These are phyloP conservation scores for Umimayanthus kanabou DNA, from an alignment of 92 coral and sea anemone species.

Conservation along the genomic window DNA sequence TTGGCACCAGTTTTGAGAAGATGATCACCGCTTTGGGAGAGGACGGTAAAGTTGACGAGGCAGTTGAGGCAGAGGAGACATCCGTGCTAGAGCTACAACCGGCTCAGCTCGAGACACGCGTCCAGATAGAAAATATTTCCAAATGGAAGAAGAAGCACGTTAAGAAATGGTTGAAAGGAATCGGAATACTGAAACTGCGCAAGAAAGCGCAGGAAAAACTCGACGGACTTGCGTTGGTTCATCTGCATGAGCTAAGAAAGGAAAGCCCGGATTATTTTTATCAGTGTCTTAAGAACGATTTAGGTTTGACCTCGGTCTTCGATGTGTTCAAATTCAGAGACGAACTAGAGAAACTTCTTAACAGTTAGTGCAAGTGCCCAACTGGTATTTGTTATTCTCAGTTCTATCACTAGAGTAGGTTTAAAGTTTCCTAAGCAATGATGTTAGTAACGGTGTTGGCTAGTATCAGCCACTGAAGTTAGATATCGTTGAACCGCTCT, in stretches of 20 bases:
- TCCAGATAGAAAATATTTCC: constrained; percentile 7
- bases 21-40: constrained; percentile 48
- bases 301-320: constrained; percentile 49
- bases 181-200: constrained; percentile 50
- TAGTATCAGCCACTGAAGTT: too few relatives aligned
- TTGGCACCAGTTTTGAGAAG: constrained; percentile 27
- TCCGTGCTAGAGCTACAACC: neutral
- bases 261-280: constrained; percentile 67
- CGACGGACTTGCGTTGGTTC: constrained; percentile 49
- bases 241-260: constrained; percentile 44
- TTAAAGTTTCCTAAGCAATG: too few relatives aligned
- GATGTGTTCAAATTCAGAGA: constrained; percentile 63
- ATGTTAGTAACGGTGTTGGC: too few relatives aligned
- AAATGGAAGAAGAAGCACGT: constrained; percentile 48
- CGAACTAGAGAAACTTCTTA: constrained; percentile 49
- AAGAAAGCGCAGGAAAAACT: constrained; percentile 52
- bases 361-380: neutral
- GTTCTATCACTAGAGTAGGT: too few relatives aligned
- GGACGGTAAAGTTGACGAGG: constrained; percentile 40
- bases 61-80: constrained; percentile 8
- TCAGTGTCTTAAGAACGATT: constrained; percentile 53
- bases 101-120: neutral
- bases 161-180: constrained; percentile 53
- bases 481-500: too few relatives aligned
- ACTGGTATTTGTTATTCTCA: neutral